A percentile compares a stretch with the other conserved stretches of the same genome.
Conservation (phyloP, 2,888 invertebrate genomes). For the Yponomeuta evonymella region DNA sequence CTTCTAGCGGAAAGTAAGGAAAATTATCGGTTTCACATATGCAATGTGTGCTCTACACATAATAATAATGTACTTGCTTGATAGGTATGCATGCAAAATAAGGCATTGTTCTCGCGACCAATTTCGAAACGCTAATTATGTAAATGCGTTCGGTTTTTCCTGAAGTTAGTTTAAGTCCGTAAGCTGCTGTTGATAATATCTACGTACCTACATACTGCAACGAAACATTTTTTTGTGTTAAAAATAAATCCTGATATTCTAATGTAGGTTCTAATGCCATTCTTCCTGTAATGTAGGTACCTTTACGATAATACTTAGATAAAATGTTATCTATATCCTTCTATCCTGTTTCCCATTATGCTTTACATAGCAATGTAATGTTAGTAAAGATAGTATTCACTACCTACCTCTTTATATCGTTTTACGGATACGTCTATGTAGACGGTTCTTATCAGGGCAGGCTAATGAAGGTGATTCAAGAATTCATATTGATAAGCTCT, state of each 20-base stretch:
- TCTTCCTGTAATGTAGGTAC: background rate
- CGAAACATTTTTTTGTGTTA: background rate
- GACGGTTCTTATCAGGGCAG: background rate
- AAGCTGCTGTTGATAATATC: background rate
- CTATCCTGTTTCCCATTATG: background rate
- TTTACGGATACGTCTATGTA: background rate
- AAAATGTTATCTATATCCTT: background rate
- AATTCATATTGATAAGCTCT: background rate
- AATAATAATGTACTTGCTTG: slow-evolving; percentile 14
- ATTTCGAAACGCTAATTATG: slow-evolving; percentile 21
- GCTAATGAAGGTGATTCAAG: background rate
- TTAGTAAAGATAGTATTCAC: too few species aligned
- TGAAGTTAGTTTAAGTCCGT: background rate
- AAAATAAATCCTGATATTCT: background rate
- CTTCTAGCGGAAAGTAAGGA: background rate
- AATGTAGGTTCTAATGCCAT: background rate
- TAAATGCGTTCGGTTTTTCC: slow-evolving; percentile 23
- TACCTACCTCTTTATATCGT: background rate
- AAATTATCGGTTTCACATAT: background rate
- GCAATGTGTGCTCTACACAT: background rate
- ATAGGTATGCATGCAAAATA: slow-evolving; percentile 10
- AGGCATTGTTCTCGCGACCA: slow-evolving; percentile 15
- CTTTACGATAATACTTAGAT: background rate
- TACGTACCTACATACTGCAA: background rate
- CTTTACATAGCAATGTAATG: background rate